phyloP scores from a whole-genome alignment of 2,888 invertebrate species.

The Heliconius ismenius region DNA sequence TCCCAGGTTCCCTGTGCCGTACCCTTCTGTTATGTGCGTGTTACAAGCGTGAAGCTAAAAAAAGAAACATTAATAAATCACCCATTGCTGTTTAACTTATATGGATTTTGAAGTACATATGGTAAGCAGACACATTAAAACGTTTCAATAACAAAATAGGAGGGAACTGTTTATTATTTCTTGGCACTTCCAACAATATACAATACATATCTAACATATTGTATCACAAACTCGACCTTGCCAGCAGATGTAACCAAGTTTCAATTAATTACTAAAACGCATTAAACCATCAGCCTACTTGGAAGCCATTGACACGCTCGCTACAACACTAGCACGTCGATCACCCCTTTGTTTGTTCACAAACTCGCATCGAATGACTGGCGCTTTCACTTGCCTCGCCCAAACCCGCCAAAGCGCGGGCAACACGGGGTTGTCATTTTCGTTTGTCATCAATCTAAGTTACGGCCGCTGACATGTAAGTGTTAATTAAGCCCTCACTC shows the following conservation, averaged over 20 bases:
- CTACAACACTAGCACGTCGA: conserved; percentile 59
- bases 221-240: not conserved
- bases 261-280: conserved; percentile 76
- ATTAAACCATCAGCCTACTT: conserved; percentile 64
- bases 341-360: conserved; percentile 67
- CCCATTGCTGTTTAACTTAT: not conserved
- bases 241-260: conserved; percentile 21
- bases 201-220: not conserved
- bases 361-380: conserved; percentile 71
- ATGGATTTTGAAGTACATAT: not conserved
- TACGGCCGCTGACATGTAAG: conserved; percentile 79
- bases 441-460: conserved; percentile 82
- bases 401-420: conserved; percentile 67
- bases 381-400: conserved; percentile 66
- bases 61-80: too few relatives aligned
- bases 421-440: conserved; percentile 77
- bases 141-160: not conserved
- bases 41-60: too few relatives aligned
- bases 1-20: too few relatives aligned
- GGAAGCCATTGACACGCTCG: conserved; percentile 60
- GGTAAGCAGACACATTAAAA: not conserved
- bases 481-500: conserved; percentile 82
- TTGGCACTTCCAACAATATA: not conserved
- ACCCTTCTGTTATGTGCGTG: too few relatives aligned
- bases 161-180: not conserved